phyloP scores from a whole-genome alignment of 2,113 vertebrate species.

The Sitta europaea region DNA sequence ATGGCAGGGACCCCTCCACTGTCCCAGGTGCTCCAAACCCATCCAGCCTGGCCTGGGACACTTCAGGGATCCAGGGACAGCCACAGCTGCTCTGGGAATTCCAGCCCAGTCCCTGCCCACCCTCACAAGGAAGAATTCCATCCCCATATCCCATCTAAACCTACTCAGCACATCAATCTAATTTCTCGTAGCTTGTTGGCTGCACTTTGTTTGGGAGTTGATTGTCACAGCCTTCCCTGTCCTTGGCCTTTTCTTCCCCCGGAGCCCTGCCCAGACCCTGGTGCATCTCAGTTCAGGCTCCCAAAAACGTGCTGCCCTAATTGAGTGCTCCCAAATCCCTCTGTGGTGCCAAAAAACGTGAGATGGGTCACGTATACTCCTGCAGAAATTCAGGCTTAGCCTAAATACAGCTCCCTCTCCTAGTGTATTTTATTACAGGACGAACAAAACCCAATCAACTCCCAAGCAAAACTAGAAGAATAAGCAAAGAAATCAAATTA shows the following conservation, averaged over 20 bases:
- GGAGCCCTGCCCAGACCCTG: neutral
- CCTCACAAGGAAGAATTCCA: neutral
- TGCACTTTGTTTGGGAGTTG: accelerated
- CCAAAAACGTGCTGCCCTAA: neutral
- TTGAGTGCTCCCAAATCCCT: neutral
- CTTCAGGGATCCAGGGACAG: neutral
- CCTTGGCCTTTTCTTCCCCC: neutral
- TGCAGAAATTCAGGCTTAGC: neutral
- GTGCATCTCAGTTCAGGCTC: neutral
- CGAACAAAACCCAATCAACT: neutral
- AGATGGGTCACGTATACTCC: neutral
- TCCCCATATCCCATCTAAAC: neutral
- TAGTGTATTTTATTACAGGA: neutral
- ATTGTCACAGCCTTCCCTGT: accelerated
- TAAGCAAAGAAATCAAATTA: neutral
- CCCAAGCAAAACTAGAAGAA: neutral
- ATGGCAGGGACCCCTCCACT: neutral
- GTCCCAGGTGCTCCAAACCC: neutral
- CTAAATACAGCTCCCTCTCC: neutral
- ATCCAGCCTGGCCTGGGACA: neutral
- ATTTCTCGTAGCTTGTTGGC: accelerated
- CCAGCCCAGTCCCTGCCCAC: neutral
- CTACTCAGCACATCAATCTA: too few relatives aligned
- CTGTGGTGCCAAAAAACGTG: accelerated
- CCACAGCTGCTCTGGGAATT: neutral